phyloP scores from a whole-genome alignment of 2,888 invertebrate genomes.

The Liodrosophila aerea region DNA sequence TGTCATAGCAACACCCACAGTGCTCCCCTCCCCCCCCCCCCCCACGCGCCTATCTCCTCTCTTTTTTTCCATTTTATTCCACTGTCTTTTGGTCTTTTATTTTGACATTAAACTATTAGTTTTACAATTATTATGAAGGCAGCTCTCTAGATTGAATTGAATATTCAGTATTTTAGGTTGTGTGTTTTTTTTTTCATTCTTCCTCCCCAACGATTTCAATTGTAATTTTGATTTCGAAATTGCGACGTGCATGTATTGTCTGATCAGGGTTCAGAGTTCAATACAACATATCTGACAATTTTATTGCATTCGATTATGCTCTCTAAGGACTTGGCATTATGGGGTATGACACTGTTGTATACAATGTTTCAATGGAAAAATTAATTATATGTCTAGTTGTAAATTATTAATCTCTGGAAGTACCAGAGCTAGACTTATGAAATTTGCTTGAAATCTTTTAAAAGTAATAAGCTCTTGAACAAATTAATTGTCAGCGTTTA shows the following conservation, averaged over 20 bases:
- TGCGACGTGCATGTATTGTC: slow-evolving; percentile 1
- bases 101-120: slow-evolving; percentile 33
- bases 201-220: slow-evolving; percentile 20
- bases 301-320: slow-evolving; percentile 35
- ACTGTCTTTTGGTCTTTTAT: not conserved
- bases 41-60: no score
- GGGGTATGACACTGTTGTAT: not conserved
- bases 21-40: not conserved
- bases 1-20: not conserved
- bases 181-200: no score
- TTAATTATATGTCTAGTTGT: no score
- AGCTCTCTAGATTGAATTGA: not conserved
- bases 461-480: no score
- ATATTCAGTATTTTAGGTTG: slow-evolving; percentile 24
- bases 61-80: not conserved
- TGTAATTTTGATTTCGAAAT: slow-evolving; percentile 29
- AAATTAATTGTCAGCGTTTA: no score
- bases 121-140: slow-evolving; percentile 29
- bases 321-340: not conserved
- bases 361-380: not conserved
- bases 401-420: no score
- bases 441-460: no score
- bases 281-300: slow-evolving; percentile 14
- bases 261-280: slow-evolving; percentile 1
- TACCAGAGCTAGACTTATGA: no score